A percentile compares a stretch with the other conserved stretches of the same genome.
Conservation (phyloP, 2,113 vertebrate genomes). For the Oreochromis niloticus region DNA sequence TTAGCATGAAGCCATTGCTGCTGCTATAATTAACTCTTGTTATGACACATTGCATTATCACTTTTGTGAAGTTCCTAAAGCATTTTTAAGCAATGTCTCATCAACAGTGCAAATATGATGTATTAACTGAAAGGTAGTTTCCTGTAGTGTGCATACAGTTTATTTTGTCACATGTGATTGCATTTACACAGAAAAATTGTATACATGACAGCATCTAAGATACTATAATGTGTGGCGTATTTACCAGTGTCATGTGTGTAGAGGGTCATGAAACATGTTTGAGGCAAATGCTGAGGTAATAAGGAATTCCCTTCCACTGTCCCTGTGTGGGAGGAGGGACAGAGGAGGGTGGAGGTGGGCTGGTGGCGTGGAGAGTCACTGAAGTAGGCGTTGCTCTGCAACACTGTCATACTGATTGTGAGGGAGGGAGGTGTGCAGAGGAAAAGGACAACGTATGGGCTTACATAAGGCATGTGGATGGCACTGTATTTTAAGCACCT, state of each 20-base stretch:
- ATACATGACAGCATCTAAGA: not conserved
- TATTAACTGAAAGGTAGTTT: not conserved
- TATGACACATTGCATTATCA: not conserved
- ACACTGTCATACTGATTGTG: slow-evolving; percentile 30
- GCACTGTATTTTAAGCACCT: slow-evolving; percentile 2
- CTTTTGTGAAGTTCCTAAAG: not conserved
- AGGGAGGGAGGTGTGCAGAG: slow-evolving; percentile 13
- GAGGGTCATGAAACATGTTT: not conserved
- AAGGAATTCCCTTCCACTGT: slow-evolving; percentile 76
- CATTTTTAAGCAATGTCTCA: not conserved
- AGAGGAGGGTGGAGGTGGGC: slow-evolving; percentile 26
- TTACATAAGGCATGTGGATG: slow-evolving; percentile 47
- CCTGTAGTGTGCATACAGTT: not conserved
- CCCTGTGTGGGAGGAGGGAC: slow-evolving; percentile 30
- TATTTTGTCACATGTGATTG: not conserved
- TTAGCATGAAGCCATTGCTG: not conserved
- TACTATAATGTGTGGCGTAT: not conserved
- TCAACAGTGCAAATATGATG: not conserved
- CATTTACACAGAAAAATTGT: not conserved
- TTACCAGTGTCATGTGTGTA: not conserved
- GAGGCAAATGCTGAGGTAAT: slow-evolving; percentile 70
- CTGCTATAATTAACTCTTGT: not conserved
- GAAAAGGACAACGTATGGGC: slow-evolving; percentile 12
- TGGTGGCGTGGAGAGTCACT: slow-evolving; percentile 43
- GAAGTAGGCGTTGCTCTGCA: slow-evolving; percentile 52